A percentile compares a stretch with the other conserved stretches of the same genome.
Evolutionary conservation across 2,113 vertebrate species (phyloP).

Genomic region (Pterocles gutturalis): DNA sequence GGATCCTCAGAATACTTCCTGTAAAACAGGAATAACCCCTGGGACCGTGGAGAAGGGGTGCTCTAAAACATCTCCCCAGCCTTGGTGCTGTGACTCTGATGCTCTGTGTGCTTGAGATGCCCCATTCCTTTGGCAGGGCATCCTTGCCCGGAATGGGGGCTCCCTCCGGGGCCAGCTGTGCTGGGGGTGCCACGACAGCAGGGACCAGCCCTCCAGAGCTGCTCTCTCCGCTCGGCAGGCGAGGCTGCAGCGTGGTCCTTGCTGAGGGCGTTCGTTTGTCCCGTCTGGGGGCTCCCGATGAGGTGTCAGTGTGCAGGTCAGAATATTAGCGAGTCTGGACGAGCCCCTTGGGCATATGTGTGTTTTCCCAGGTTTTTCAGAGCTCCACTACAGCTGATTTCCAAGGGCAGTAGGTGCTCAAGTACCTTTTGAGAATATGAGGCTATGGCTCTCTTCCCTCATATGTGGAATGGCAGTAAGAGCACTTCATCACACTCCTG

Average conservation of each 20-base stretch:
- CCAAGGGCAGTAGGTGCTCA: not conserved
- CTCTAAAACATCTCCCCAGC: not conserved
- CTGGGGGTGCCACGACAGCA: accelerated
- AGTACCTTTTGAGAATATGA: not conserved
- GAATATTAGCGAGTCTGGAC: accelerated
- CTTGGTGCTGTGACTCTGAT: not conserved
- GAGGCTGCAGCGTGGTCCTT: not conserved
- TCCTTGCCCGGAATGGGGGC: not conserved
- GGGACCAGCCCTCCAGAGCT: not conserved
- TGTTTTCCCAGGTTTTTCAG: not conserved
- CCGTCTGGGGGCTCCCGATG: not conserved
- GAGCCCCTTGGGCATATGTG: accelerated
- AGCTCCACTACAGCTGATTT: not conserved
- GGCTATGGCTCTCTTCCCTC: not conserved
- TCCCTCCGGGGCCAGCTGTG: not conserved
- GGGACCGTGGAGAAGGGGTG: not conserved
- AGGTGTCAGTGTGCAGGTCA: not conserved
- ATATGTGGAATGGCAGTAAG: not conserved
- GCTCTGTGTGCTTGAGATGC: not conserved
- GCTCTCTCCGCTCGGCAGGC: not conserved
- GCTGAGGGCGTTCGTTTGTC: accelerated
- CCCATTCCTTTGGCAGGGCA: not conserved
- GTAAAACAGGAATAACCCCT: not conserved
- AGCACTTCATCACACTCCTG: not conserved
- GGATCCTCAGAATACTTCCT: not conserved